Evolutionary conservation across 1,140 invertebrate species (phyloP), one percentile per base, ranked within the genome.

Genomic region (Euura saliciscinereae): DNA sequence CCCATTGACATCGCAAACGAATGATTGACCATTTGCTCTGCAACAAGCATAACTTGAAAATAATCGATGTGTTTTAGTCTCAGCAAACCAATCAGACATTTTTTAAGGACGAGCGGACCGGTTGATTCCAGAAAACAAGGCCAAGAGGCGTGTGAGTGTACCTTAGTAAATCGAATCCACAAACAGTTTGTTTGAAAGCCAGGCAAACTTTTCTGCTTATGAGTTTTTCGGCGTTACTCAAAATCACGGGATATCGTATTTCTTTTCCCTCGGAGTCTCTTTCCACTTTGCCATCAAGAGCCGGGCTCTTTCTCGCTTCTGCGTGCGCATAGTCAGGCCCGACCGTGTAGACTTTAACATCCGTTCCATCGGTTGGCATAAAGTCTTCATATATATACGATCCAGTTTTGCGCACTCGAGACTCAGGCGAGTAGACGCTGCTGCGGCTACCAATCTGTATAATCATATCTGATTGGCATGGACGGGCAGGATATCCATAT

Each of bases 311-410:
- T 46, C 99, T 88, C 0, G 99, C 99, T 87, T 99, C 99, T 0
- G 99, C 98, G 87, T 99, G 99, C 13, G 98, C 98, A 86, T 99
- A 99, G 88, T 99, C 98, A 2, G 98, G 97, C 0, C 98, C 98
- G 11, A 98, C 95, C 8, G 96, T 97, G 82, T 98, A 98, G 13
- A 96, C 94, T 91, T 95, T 86, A 69, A 87, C 87, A 65, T 88
- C 86, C 2, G 86, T 92, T 85, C 99, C 99, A 91, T 99, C 99
- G 43, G 99, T 99, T 2, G 98, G 98, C 98, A 99, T 99, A 86
- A 99, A 99, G 88, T 99, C 98, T 92, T 99, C 99, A 86, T 99
- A 99, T 83, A 99, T 99, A 88, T 97, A 99, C 7, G 97, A 99
- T 13, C 99, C 98, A 28, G 96, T 97, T 88, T 97, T 98, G 44